Base-by-base conservation (phyloP, 2,113 vertebrate species). In the Hemiprocne comata region DNA sequence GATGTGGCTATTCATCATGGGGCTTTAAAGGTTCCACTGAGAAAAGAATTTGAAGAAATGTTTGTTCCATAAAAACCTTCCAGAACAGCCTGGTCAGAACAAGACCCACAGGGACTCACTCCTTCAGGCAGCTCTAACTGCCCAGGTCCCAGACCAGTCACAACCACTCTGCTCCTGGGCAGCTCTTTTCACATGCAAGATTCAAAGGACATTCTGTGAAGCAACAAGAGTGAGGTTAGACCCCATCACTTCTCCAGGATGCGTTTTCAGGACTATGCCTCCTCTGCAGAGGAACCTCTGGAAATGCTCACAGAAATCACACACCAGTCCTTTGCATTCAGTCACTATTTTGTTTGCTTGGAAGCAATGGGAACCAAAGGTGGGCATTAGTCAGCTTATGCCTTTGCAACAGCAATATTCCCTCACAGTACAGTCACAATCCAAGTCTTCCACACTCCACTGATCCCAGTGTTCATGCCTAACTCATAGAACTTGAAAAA, bases 261-360 rank as follows among this genome's bases (percentile, higher is more conserved):
- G 6, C 0, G 0, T 72, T 51, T 77, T 69, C 28, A 50, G 48
- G 57, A 26, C 61, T 84, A 10, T 0, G 1, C 25, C 44, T 66
- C 8, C 46, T 73, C n/a, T 44, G 34, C 51, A 80, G 1, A 54
- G 25, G 7, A 44, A 40, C 24, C n/a, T 61, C 66, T 64, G 58
- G 61, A 85, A 36, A 57, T 0, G 0, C 58, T 36, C 46, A 66
- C 18, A 81, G 80, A 84, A 71, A 62, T 62, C 28, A n/a, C 20
- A 74, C 29, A 13, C 14, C 1, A 1, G 8, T 54, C 66, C 75
- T 90, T 33, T 84, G 34, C 60, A 50, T 23, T 62, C 54, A 38
- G 31, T 58, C 70, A 53, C 31, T 73, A 33, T 73, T 84, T 58
- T 53, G 10, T 66, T 79, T 38, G 36, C 46, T 91, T 64, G 36